Evolutionary conservation across 2,888 invertebrate species (phyloP), one percentile per base, ranked within the genome.

Genomic region (Pyrgus malvae): DNA sequence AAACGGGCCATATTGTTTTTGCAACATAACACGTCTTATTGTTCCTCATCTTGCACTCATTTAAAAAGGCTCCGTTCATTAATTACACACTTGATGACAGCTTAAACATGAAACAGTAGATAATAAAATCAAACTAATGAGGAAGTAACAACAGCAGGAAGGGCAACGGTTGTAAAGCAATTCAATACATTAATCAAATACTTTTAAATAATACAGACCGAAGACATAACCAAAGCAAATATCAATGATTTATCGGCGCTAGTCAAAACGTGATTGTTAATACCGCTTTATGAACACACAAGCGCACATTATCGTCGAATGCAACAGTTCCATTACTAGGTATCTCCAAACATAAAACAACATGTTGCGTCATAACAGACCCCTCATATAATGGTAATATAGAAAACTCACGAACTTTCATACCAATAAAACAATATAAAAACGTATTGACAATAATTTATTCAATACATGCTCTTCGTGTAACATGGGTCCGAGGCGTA

Each of bases 361-460:
- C 55, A 55, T 73, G 70, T 83, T 83, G 76, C 83, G 65, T 75
- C 80, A 80, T 72, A 67, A 65, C 69, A 62, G 61, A 53, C 56
- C 67, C 66, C 69, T 69, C 68, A 71, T 78, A 75, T 73, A 73
- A 72, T 70, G 70, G 70, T 76, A 75, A 78, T 77, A 76, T 73
- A 69, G 60, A 69, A 80, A 77, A 72, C 80, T 80, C 78, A 74
- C 76, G 72, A 74, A 72, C 80, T 80, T 83, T 82, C 78, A 68
- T 76, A 81, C 74, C 76, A 80, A 86, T 86, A 88, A 87, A 86
- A 88, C 83, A 87, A 85, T 84, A 87, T 85, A 85, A 83, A 83
- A 80, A 72, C 72, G 74, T 78, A 85, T 81, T 78, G 81, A 78
- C 78, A 80, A 80, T 85, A 86, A 87, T 85, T 87, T 85, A 87